phyloP scores from a whole-genome alignment of 2,113 vertebrate genomes.

The Nipponia nippon region DNA sequence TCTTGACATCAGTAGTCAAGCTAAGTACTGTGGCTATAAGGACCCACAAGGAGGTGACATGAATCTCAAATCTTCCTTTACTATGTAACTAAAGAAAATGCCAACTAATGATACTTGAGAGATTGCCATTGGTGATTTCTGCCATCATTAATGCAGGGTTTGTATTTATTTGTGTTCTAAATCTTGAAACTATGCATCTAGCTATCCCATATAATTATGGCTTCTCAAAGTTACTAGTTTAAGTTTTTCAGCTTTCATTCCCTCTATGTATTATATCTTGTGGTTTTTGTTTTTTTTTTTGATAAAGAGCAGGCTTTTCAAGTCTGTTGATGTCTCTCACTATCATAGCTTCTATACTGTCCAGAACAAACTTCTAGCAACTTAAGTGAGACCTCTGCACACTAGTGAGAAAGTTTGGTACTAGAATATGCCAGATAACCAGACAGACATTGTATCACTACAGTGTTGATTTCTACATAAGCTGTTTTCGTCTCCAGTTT shows the following conservation, averaged over 20 bases:
- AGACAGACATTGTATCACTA: neutral
- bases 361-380: neutral
- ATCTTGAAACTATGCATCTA: neutral
- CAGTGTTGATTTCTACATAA: neutral
- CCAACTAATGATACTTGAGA: neutral
- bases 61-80: neutral
- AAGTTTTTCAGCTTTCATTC: neutral
- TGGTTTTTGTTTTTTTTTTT: neutral
- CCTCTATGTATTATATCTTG: neutral
- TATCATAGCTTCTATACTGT: neutral
- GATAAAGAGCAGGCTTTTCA: neutral
- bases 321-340: neutral
- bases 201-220: neutral
- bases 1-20: neutral
- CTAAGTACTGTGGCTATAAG: neutral
- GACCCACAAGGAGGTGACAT: neutral
- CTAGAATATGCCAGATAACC: neutral
- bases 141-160: accelerated
- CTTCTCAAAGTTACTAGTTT: neutral
- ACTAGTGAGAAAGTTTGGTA: neutral
- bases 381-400: neutral
- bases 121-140: neutral
- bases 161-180: neutral
- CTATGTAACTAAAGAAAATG: neutral
- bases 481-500: neutral